A percentile compares a stretch with the other conserved stretches of the same genome.
These are phyloP conservation scores for Coilia nasus DNA, from an alignment of 2,797 vertebrate species.

Conservation along the genomic window DNA sequence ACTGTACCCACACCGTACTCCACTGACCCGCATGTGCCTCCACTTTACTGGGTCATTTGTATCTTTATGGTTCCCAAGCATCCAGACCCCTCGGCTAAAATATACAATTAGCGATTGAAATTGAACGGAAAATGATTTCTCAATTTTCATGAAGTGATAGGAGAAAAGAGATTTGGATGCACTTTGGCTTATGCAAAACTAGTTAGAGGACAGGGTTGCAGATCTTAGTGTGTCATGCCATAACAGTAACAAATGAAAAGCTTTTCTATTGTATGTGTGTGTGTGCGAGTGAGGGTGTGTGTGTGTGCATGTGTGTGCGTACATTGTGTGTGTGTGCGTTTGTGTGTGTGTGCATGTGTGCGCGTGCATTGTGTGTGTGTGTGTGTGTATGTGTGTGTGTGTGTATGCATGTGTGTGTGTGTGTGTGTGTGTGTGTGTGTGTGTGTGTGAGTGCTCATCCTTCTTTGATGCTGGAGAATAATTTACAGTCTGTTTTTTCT, in stretches of 20 bases:
- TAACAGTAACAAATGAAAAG: neutral
- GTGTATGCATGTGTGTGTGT: constrained; percentile 36
- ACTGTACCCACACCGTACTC: neutral
- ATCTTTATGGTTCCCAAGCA: neutral
- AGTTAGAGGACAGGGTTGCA: neutral
- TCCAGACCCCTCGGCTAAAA: neutral
- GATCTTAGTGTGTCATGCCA: neutral
- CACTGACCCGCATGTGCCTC: neutral
- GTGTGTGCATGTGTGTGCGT: neutral
- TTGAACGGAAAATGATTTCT: neutral
- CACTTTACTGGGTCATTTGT: constrained; percentile 17
- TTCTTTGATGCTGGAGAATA: constrained; percentile 71
- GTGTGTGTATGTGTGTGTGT: no score
- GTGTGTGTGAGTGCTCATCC: constrained; percentile 42
- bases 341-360: no score
- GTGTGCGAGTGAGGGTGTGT: neutral
- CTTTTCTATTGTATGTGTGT: neutral
- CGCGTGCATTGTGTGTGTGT: no score
- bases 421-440: constrained; percentile 40
- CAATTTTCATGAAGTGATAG: neutral
- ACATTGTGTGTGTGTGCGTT: no score
- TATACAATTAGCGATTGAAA: neutral
- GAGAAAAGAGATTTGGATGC: neutral
- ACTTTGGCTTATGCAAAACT: neutral
- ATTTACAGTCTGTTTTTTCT: constrained; percentile 69